Conservation (phyloP, 2,888 invertebrate species). For the Alviniconcha strummeri region DNA sequence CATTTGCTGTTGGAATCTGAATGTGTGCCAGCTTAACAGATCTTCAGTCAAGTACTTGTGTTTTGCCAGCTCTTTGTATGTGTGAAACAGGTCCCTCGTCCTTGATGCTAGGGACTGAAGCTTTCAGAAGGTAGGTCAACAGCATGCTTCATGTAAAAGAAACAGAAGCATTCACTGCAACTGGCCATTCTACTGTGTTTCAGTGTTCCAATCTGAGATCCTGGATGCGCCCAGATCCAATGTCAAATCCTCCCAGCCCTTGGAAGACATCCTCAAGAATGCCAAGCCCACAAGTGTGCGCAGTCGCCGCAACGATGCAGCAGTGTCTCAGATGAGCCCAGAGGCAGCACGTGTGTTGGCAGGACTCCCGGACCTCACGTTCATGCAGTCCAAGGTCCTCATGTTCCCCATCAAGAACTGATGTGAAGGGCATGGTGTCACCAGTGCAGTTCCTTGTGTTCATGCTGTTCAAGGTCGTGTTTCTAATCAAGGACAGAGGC, state of each 20-base stretch:
- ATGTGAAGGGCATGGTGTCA: neutral
- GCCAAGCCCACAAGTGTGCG: slow-evolving; percentile 58
- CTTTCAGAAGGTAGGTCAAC: too few species aligned
- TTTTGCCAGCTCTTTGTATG: too few species aligned
- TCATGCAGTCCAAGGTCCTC: slow-evolving; percentile 73
- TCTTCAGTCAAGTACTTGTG: too few species aligned
- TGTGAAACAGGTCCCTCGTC: too few species aligned
- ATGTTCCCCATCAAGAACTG: slow-evolving; percentile 69
- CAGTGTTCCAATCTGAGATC: slow-evolving; percentile 42
- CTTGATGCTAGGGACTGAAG: too few species aligned
- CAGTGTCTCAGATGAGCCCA: slow-evolving; percentile 56
- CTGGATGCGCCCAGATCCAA: slow-evolving; percentile 39
- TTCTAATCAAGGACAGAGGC: too few species aligned
- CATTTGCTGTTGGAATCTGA: too few species aligned
- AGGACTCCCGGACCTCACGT: slow-evolving; percentile 71
- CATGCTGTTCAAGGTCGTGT: too few species aligned
- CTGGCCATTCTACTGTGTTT: neutral
- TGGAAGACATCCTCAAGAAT: slow-evolving; percentile 68
- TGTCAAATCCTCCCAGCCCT: slow-evolving; percentile 56
- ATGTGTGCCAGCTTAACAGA: too few species aligned
- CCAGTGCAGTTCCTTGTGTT: too few species aligned
- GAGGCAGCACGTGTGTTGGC: slow-evolving; percentile 69
- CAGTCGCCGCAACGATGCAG: slow-evolving; percentile 15
- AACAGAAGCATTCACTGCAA: too few species aligned
- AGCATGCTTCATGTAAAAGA: too few species aligned